These are phyloP conservation scores for Gallinago media DNA, from an alignment of 2,113 vertebrate genomes.

Conservation along the genomic window DNA sequence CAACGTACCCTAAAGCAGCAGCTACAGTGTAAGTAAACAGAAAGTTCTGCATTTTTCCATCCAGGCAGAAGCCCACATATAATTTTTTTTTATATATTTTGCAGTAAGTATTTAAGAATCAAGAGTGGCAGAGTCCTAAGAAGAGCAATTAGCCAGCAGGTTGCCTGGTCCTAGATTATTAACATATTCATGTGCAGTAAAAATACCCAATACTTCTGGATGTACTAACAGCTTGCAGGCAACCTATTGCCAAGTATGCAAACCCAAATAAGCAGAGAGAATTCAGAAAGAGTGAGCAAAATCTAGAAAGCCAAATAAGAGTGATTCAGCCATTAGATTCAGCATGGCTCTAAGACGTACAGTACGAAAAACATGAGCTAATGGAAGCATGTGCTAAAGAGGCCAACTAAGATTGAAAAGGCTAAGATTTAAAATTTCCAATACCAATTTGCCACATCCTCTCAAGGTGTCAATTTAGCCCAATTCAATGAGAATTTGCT, in stretches of 20 bases:
- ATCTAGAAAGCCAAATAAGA: background rate
- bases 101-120: background rate
- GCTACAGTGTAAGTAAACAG: background rate
- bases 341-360: too few species aligned
- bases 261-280: background rate
- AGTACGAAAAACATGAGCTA: background rate
- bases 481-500: background rate
- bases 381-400: background rate
- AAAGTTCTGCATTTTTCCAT: background rate
- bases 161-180: background rate
- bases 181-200: background rate
- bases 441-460: background rate
- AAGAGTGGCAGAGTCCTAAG: background rate
- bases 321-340: background rate
- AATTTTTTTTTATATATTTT: background rate
- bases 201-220: background rate
- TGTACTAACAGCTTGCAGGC: background rate
- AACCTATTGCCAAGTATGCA: background rate
- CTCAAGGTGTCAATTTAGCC: background rate
- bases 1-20: background rate
- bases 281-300: background rate
- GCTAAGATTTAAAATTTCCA: background rate
- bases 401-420: background rate
- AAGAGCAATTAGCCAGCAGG: background rate
- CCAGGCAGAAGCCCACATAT: background rate